phyloP scores from a whole-genome alignment of 1,140 invertebrate species.

The Matsumurasca onukii region DNA sequence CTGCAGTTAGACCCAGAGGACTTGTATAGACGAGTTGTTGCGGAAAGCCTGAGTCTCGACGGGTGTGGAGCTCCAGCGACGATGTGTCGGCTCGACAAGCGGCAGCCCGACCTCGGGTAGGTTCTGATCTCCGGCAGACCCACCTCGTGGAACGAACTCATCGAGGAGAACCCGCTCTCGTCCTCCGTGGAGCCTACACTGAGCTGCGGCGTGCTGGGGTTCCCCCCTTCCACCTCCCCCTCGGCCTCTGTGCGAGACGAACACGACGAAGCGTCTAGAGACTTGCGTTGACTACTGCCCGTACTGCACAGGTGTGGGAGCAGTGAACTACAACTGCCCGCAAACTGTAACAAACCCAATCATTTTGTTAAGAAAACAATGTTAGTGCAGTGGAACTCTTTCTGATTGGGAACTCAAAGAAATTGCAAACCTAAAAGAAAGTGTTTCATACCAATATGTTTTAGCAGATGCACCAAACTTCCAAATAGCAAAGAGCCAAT shows the following conservation, averaged over 20 bases:
- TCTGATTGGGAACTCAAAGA: too few species aligned
- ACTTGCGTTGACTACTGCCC: constrained; percentile 36
- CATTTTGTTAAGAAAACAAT: too few species aligned
- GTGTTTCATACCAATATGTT: too few species aligned
- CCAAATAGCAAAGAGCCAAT: too few species aligned
- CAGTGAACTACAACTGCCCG: constrained; percentile 42
- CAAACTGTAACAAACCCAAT: constrained; percentile 32
- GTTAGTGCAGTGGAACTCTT: too few species aligned
- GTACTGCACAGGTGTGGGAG: constrained; percentile 35
- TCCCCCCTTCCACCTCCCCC: constrained; percentile 42
- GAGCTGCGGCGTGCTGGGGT: constrained; percentile 48
- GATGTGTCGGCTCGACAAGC: constrained; percentile 36
- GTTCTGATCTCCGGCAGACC: constrained; percentile 47
- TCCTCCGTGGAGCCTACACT: constrained; percentile 64
- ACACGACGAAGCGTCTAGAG: constrained; percentile 31
- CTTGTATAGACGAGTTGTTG: constrained; percentile 32
- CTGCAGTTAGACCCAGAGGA: constrained; percentile 38
- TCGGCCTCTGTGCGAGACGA: constrained; percentile 9
- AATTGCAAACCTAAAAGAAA: too few species aligned
- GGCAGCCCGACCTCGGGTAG: constrained; percentile 42
- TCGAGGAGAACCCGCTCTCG: constrained; percentile 79
- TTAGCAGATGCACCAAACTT: too few species aligned
- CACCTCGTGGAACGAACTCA: constrained; percentile 77
- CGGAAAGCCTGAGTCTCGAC: constrained; percentile 28
- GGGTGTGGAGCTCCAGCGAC: constrained; percentile 39